Evolutionary conservation across 2,797 vertebrate species (phyloP).

Genomic region (Rhynchotus rufescens): DNA sequence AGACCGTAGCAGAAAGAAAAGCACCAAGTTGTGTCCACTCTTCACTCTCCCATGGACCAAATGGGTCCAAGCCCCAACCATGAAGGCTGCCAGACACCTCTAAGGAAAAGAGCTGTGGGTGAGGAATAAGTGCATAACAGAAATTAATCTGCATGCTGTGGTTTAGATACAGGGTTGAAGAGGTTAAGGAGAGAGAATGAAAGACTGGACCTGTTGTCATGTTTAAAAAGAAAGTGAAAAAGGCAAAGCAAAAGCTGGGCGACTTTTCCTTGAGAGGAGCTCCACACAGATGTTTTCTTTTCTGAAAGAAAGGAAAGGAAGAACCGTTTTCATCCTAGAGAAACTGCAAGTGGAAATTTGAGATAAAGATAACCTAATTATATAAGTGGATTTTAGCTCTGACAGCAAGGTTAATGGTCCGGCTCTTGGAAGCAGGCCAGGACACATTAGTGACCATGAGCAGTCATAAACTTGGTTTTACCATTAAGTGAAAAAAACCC

Average conservation of each 20-base stretch:
- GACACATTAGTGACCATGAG: constrained; percentile 53
- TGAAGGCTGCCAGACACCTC: too few relatives aligned
- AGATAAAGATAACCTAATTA: constrained; percentile 58
- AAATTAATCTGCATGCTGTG: background rate
- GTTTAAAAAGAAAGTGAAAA: background rate
- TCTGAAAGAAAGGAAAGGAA: constrained; percentile 3
- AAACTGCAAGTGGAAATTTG: constrained; percentile 59
- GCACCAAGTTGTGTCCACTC: background rate
- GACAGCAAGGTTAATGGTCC: constrained; percentile 59
- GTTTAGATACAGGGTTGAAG: background rate
- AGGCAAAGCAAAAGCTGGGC: background rate
- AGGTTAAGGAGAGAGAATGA: background rate
- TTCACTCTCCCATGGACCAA: background rate
- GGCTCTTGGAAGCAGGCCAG: constrained; percentile 51
- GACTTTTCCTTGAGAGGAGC: background rate
- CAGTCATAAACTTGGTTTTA: constrained; percentile 27
- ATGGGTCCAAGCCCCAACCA: too few relatives aligned
- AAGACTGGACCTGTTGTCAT: background rate
- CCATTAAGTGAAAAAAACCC: background rate
- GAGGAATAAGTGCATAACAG: background rate
- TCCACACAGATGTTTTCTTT: constrained; percentile 7
- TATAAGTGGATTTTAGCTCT: constrained; percentile 46
- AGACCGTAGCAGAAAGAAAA: background rate
- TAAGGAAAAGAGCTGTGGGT: background rate
- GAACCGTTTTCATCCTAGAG: background rate